Evolutionary conservation across 2,113 vertebrate genomes (phyloP).

Genomic region (Fulmarus glacialis): DNA sequence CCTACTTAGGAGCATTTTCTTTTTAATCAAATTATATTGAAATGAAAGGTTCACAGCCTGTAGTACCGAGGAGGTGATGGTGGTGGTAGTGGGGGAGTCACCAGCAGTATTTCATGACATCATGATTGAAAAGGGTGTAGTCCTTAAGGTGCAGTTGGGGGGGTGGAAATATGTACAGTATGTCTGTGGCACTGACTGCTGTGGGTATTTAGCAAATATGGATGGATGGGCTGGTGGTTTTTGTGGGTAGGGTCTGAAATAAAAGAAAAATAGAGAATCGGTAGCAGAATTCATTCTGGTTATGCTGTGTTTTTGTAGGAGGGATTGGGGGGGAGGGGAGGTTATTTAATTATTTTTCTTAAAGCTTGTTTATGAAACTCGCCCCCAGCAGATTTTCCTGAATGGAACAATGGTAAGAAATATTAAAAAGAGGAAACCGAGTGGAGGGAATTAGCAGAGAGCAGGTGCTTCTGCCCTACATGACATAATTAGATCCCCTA

Average conservation of each 20-base stretch:
- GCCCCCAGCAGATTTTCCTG: conserved; percentile 38
- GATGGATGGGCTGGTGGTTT: conserved; percentile 21
- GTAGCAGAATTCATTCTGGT: conserved; percentile 28
- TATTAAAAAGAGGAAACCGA: conserved; percentile 43
- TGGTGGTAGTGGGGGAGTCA: conserved; percentile 60
- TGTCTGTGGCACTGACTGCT: conserved; percentile 39
- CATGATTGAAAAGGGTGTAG: conserved; percentile 79
- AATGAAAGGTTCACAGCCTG: conserved; percentile 55
- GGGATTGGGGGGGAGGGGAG: conserved; percentile 23
- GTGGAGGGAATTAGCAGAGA: conserved; percentile 62
- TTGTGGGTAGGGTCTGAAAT: conserved; percentile 32
- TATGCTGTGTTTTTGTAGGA: conserved; percentile 56
- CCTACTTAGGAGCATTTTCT: conserved; percentile 54
- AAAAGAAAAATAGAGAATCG: conserved; percentile 32
- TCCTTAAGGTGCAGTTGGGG: conserved; percentile 71
- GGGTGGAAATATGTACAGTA: conserved; percentile 32
- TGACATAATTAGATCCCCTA: conserved; percentile 71
- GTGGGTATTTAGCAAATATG: conserved; percentile 55
- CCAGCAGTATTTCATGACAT: conserved; percentile 75
- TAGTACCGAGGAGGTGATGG: conserved; percentile 21
- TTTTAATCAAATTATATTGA: conserved; percentile 56
- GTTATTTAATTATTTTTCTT: conserved; percentile 58
- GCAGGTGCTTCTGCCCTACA: conserved; percentile 67
- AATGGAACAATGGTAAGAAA: conserved; percentile 73
- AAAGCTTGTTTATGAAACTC: conserved; percentile 59